Conservation (phyloP, 2,113 vertebrate species). For the Mixornis gularis region DNA sequence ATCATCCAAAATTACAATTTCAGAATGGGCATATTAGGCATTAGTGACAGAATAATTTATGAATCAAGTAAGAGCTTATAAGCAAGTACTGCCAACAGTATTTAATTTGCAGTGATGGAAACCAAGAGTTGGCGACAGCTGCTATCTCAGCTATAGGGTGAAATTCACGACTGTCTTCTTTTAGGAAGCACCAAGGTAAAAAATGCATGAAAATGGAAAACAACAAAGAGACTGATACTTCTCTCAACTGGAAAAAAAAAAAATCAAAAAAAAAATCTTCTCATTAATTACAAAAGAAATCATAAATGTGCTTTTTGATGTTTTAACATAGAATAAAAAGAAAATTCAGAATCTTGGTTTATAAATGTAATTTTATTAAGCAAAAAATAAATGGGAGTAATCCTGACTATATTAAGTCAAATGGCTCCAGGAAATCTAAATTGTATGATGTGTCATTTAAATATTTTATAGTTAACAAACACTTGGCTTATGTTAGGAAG, state of each 20-base stretch:
- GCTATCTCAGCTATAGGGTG: neutral
- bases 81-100: neutral
- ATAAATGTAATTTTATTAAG: neutral
- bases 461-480: neutral
- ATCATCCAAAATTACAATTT: neutral
- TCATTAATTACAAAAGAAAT: neutral
- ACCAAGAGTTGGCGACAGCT: neutral
- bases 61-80: neutral
- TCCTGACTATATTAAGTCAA: neutral
- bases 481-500: neutral
- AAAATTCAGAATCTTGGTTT: neutral
- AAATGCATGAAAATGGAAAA: neutral
- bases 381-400: neutral
- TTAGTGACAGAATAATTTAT: slow-evolving; percentile 10
- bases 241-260: neutral
- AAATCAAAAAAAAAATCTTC: too few relatives aligned
- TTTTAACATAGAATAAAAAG: neutral
- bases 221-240: neutral
- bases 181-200: neutral
- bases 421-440: neutral
- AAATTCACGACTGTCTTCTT: neutral
- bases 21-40: neutral
- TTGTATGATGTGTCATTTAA: neutral
- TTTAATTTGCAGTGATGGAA: slow-evolving; percentile 2
- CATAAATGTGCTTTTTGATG: neutral